Percentiles rank a stretch among this genome's conserved stretches.
Conservation (phyloP, 2,113 vertebrate genomes). For the Heterochromis multidens region DNA sequence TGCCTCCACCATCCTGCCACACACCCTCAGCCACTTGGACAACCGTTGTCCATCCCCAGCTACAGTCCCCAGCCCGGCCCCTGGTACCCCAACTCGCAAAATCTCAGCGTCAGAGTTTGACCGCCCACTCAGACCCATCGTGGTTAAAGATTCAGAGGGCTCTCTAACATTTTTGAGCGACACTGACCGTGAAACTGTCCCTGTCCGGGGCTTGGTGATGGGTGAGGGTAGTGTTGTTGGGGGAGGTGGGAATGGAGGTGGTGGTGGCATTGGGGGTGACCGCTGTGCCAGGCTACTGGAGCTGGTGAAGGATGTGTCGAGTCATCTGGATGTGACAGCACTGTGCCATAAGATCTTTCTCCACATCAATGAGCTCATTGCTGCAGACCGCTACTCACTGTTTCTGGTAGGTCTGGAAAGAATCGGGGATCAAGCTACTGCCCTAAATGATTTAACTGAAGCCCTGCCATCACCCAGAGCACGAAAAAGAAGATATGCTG, state of each 20-base stretch:
- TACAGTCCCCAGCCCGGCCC: conserved; percentile 71
- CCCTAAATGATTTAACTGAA: fast-evolving
- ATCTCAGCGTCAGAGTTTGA: conserved; percentile 98
- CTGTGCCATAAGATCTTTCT: conserved; percentile 98
- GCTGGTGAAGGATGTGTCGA: conserved; percentile 95
- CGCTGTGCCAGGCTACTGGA: conserved; percentile 90
- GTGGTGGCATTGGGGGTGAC: conserved; percentile 49
- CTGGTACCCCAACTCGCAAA: conserved; percentile 85
- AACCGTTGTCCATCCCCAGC: conserved; percentile 45
- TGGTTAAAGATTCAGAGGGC: conserved; percentile 92
- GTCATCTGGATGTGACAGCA: conserved; percentile 92
- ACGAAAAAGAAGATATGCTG: not conserved
- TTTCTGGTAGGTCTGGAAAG: conserved; percentile 79
- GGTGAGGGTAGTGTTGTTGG: conserved; percentile 64
- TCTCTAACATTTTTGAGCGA: conserved; percentile 88
- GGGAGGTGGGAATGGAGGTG: conserved; percentile 2
- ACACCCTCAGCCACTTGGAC: conserved; percentile 57
- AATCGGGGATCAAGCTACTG: not conserved
- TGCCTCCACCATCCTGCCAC: conserved; percentile 46
- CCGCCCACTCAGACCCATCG: conserved; percentile 91
- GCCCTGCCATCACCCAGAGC: not conserved
- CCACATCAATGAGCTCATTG: conserved; percentile 93
- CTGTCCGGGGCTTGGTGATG: conserved; percentile 73
- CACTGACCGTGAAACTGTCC: conserved; percentile 83
- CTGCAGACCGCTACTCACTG: conserved; percentile 92